Percentiles rank a stretch among this genome's conserved stretches.
phyloP scores from a whole-genome alignment of 2,113 vertebrate genomes.

The Platysternon megacephalum region DNA sequence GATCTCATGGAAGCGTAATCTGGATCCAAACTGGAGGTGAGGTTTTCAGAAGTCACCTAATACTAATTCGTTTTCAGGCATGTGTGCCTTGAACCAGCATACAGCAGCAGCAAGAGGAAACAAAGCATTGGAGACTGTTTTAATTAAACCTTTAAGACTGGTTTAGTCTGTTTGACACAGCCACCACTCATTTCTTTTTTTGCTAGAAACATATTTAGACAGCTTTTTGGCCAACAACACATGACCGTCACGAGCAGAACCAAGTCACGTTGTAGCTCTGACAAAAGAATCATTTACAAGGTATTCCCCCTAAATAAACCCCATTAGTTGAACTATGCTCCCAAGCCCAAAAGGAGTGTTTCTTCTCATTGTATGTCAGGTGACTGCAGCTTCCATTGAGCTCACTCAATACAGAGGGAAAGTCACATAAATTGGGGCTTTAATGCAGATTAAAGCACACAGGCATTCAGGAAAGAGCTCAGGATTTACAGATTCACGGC shows the following conservation, averaged over 20 bases:
- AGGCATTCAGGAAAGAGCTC: accelerated
- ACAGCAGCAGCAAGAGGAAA: background rate
- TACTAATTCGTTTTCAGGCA: accelerated
- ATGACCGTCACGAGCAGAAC: conserved; percentile 49
- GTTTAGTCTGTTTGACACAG: background rate
- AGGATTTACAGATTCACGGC: accelerated
- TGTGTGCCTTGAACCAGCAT: accelerated
- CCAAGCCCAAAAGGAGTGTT: background rate
- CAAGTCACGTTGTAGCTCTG: background rate
- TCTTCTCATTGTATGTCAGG: accelerated
- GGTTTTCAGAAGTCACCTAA: conserved; percentile 16
- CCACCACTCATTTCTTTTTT: background rate
- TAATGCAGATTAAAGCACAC: background rate
- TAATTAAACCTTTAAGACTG: background rate
- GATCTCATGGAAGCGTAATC: background rate
- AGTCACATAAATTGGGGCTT: accelerated
- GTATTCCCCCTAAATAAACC: background rate
- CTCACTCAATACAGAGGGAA: accelerated
- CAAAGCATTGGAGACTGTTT: accelerated
- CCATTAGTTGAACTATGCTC: conserved; percentile 31
- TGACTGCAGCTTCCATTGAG: accelerated
- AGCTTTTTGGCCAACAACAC: background rate
- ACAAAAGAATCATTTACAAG: conserved; percentile 69
- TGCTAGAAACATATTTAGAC: background rate
- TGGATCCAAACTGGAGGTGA: background rate